Base-by-base conservation (phyloP, 2,797 vertebrate species). In the Trematomus bernacchii region DNA sequence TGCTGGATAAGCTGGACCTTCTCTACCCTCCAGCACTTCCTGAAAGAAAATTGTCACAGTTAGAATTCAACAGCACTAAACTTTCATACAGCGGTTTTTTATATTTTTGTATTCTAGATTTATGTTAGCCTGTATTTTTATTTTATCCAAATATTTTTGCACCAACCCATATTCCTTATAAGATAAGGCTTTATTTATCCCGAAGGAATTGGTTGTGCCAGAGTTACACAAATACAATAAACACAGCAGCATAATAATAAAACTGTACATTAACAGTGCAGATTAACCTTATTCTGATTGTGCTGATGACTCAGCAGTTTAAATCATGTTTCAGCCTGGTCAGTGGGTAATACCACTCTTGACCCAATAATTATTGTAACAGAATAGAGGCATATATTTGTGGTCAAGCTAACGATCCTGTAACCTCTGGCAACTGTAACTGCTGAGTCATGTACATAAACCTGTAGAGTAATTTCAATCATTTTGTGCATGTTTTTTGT, bases 1-100 rank as follows among this genome's bases (percentile, higher is more conserved):
- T 0, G 97, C 97, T 0, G 97, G 97, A 15, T 97, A 93, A 0
- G 86, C 91, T 1, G 93, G 90, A 2, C 92, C 92, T 23, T 97
- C 95, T 16, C 94, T 76, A 0, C 92, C 95, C 86, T 98, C 96
- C 85, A 99, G 85, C 61, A 99, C 95, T 64, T 96, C 95, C 95
- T 96, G 86, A 66, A 83, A 76, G 55, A 76, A 76, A 65, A 73
- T 30, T 0, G 37, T 27, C 15, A 75, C 19, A 58, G 58, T 85
- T 68, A 83, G 8, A 83, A 66, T 58, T 1, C 0, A 85, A 30
- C 40, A 23, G 33, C 33, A 37, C 33, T 37, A 7, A 37, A 37
- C 33, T 7, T 37, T 37, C 33, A 37, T 37, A 8, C 9, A 37
- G 33, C 33, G 8, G 7, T 37, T 9, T 30, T 9, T 37, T 37